These are phyloP conservation scores for Enteromius anoplus DNA, from an alignment of 2,797 vertebrate species.

Conservation along the genomic window DNA sequence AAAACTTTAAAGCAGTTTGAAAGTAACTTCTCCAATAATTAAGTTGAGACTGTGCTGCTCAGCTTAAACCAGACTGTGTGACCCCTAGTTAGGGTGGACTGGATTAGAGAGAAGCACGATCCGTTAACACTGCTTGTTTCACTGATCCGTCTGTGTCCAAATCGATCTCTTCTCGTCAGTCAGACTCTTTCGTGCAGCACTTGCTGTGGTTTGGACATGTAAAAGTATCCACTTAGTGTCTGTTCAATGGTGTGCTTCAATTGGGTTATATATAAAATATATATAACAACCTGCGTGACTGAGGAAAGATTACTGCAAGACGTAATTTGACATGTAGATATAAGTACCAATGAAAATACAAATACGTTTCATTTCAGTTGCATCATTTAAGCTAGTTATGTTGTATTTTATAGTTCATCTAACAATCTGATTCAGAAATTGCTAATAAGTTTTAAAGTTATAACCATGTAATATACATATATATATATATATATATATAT, in stretches of 20 bases:
- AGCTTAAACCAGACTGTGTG: not conserved
- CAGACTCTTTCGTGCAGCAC: not conserved
- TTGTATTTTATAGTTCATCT: not conserved
- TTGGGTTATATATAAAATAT: not conserved
- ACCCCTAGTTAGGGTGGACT: not conserved
- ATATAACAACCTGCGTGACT: not conserved
- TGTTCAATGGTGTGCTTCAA: slow-evolving; percentile 9
- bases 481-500: too few relatives aligned
- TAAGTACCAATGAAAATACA: not conserved
- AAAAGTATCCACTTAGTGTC: slow-evolving; percentile 17
- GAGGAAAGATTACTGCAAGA: not conserved
- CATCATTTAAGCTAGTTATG: not conserved
- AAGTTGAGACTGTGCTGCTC: not conserved
- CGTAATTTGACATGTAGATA: not conserved
- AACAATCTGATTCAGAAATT: not conserved
- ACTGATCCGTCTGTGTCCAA: slow-evolving; percentile 3
- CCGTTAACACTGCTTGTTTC: not conserved
- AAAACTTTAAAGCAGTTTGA: not conserved
- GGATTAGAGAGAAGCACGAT: slow-evolving; percentile 3
- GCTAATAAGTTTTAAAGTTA: not conserved
- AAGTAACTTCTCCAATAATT: not conserved
- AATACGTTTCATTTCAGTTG: not conserved
- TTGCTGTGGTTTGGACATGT: slow-evolving; percentile 5
- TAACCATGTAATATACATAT: too few relatives aligned
- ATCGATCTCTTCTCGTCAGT: slow-evolving; percentile 11